These are phyloP conservation scores for Ceyx margarethae DNA, from an alignment of 2,113 vertebrate species.

Conservation along the genomic window DNA sequence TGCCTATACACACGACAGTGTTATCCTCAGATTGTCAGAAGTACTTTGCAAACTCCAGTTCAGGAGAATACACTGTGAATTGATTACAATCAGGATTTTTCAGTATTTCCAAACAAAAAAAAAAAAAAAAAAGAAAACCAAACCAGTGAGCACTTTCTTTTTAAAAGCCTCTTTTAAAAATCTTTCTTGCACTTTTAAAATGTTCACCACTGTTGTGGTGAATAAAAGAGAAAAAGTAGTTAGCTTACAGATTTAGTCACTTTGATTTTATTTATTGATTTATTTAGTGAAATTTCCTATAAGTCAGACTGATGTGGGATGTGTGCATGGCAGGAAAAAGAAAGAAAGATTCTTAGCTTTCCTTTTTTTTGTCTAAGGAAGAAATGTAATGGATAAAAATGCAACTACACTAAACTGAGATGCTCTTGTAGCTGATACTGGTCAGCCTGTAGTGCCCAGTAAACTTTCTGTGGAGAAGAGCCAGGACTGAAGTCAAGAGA, in stretches of 20 bases:
- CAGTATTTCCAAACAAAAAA: not conserved
- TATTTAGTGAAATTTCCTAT: not conserved
- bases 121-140: not conserved
- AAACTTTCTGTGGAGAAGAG: not conserved
- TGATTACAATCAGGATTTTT: not conserved
- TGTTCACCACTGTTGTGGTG: not conserved
- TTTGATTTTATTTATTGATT: not conserved
- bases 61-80: not conserved
- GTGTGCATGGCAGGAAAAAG: not conserved
- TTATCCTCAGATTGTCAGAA: conserved; percentile 10
- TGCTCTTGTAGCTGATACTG: not conserved
- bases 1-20: not conserved
- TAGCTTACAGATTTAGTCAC: not conserved
- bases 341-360: not conserved
- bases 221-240: not conserved
- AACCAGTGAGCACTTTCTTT: not conserved
- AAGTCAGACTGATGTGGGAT: not conserved
- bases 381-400: not conserved
- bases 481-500: not conserved
- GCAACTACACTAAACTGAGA: not conserved
- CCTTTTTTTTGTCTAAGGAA: not conserved
- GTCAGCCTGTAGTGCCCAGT: not conserved
- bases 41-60: conserved; percentile 7
- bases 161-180: not conserved
- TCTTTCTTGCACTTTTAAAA: not conserved